phyloP scores from a whole-genome alignment of 1,140 invertebrate genomes.

The Hylaeus anthracinus region DNA sequence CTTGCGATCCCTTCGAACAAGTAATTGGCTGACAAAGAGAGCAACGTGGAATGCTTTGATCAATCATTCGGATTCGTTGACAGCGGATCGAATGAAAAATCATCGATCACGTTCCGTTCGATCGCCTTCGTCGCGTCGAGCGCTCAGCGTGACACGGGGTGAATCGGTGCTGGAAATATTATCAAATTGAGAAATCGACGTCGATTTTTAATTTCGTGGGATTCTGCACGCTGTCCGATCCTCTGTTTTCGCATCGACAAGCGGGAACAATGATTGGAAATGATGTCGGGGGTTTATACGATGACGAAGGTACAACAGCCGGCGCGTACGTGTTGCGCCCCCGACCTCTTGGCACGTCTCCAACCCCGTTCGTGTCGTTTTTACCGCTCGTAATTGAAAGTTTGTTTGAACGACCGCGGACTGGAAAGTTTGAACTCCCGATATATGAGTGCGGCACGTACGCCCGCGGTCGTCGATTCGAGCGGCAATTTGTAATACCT shows the following conservation, averaged over 20 bases:
- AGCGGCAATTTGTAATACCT: background rate
- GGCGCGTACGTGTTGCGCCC: constrained; percentile 43
- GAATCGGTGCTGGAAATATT: too few species aligned
- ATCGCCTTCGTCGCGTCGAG: too few species aligned
- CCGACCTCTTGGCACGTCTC: constrained; percentile 39
- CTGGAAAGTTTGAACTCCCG: constrained; percentile 9
- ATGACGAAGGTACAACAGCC: constrained; percentile 11
- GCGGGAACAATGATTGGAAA: constrained; percentile 19
- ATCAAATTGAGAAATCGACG: background rate
- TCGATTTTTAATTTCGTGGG: constrained; percentile 3
- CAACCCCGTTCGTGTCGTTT: constrained; percentile 21
- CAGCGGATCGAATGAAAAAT: too few species aligned
- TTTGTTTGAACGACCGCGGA: constrained; percentile 24
- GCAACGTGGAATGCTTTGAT: too few species aligned
- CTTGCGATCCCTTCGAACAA: too few species aligned
- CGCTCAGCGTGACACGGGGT: too few species aligned
- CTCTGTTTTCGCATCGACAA: background rate
- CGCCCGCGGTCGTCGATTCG: background rate
- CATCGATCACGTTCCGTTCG: too few species aligned
- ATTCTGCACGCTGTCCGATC: background rate
- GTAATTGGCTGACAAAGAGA: too few species aligned
- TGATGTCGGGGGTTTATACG: constrained; percentile 8
- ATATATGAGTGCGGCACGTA: background rate
- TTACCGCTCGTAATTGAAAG: constrained; percentile 32
- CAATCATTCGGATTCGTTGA: too few species aligned